Conservation (phyloP, 2,888 invertebrate genomes). For the Tridacna gigas region DNA sequence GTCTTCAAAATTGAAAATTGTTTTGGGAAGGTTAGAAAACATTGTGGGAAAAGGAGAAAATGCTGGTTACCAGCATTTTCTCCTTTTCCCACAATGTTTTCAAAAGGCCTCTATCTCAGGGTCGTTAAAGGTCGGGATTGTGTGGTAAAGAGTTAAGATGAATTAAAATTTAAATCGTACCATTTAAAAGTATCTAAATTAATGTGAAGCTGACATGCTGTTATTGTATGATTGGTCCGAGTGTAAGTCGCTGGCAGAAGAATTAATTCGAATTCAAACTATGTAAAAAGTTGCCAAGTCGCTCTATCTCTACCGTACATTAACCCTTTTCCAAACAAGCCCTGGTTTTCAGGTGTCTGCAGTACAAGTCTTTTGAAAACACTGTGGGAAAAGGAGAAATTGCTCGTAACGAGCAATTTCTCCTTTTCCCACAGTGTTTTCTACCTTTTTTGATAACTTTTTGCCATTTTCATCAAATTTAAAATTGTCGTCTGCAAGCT, state of each 20-base stretch:
- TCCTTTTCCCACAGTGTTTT: not conserved
- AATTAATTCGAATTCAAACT: not conserved
- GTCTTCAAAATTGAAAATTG: no score
- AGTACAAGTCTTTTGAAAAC: not conserved
- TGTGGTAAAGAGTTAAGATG: not conserved
- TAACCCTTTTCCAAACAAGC: not conserved
- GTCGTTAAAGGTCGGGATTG: not conserved
- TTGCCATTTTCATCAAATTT: no score
- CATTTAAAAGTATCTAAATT: not conserved
- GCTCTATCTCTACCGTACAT: not conserved
- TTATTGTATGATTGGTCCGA: no score
- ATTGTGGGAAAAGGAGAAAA: not conserved
- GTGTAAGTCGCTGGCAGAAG: not conserved
- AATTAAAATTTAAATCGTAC: not conserved
- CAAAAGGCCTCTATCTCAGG: not conserved
- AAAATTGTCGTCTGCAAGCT: no score
- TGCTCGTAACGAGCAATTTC: no score
- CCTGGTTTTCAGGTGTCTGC: not conserved
- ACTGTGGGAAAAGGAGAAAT: not conserved
- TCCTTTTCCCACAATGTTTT: not conserved
- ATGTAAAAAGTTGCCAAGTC: not conserved
- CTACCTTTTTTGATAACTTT: not conserved
- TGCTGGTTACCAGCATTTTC: not conserved
- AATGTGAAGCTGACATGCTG: no score
- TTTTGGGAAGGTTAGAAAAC: not conserved